Evolutionary conservation across 2,888 invertebrate genomes (phyloP).

Genomic region (Papilio demoleus): DNA sequence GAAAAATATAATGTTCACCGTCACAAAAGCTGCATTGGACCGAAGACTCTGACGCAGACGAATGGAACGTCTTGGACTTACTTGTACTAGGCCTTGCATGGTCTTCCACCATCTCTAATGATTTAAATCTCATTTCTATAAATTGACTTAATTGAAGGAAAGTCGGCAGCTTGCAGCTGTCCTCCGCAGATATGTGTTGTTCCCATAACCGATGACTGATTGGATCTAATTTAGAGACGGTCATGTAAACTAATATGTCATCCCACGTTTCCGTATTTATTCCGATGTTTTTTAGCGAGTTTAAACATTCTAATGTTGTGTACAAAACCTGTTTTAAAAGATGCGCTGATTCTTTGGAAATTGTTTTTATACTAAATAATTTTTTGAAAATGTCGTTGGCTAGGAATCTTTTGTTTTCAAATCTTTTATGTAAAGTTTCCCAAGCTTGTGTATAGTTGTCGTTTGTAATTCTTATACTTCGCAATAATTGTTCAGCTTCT

Average conservation of each 20-base stretch:
- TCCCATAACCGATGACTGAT: slow-evolving; percentile 2
- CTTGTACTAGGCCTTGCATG: too few relatives aligned
- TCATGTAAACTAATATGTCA: not conserved
- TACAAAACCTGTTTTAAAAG: not conserved
- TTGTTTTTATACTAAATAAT: not conserved
- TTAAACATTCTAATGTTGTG: not conserved
- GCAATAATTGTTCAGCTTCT: not conserved
- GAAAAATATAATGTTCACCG: too few relatives aligned
- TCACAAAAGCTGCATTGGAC: too few relatives aligned
- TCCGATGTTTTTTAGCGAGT: not conserved
- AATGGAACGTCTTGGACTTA: too few relatives aligned
- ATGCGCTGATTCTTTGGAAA: not conserved
- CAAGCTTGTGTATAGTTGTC: not conserved
- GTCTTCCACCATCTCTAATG: too few relatives aligned
- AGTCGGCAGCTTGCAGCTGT: not conserved
- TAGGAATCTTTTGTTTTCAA: not conserved
- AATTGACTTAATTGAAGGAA: not conserved
- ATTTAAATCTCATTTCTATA: not conserved
- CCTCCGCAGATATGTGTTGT: not conserved
- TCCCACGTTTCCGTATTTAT: not conserved
- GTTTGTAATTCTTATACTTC: not conserved
- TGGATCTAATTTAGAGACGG: not conserved
- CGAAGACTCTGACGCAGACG: too few relatives aligned
- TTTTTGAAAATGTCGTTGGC: not conserved
- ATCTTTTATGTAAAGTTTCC: not conserved